Base-by-base conservation (phyloP, 2,888 invertebrate species). In the Lissocephala sabroskyi region DNA sequence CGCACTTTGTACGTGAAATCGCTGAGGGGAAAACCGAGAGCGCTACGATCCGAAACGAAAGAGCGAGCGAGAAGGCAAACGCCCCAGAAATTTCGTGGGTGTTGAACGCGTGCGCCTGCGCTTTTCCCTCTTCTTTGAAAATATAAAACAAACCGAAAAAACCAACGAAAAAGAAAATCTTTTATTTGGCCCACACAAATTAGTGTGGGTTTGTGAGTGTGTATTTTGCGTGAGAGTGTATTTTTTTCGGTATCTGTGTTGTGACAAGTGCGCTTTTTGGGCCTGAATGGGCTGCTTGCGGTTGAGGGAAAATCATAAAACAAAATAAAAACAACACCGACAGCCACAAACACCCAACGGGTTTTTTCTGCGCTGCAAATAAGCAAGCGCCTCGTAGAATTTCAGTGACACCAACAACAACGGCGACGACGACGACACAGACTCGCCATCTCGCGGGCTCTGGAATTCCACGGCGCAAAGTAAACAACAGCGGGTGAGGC, bases 341-440 rank as follows among this genome's bases (percentile, higher is more conserved):
- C 10, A 35, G 10, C 10, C 13, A 35, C 13, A 30, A 32, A 10
- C 30, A 51, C 11, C 45, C 53, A 62, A 74, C 63, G 51, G 59
- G 71, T 70, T 70, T 73, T 49, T 62, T 62, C 59, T 70, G 60
- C 52, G 26, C 26, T 26, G 26, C 26, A 4, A 26, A 26, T 4
- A 26, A 26, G 26, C 26, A n/a, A n/a, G n/a, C n/a, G n/a, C n/a
- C n/a, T 4, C 26, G 70, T 59, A 62, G 66, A 76, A 73, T 56
- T 35, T 50, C 52, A 65, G 55, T 49, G 41, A 19, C 29, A 49
- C 18, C 42, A 45, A 45, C 35, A 40, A 36, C 36, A 44, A 36
- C 32, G 41, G 11, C 18, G n/a, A 30, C 37, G 30, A 33, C 14
- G 32, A 17, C 13, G 42, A 5, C 3, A 23, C 16, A 32, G 29